Percentiles rank a stretch among this genome's conserved stretches.
Conservation (phyloP, 2,797 vertebrate genomes). For the Urocyon cinereoargenteus region DNA sequence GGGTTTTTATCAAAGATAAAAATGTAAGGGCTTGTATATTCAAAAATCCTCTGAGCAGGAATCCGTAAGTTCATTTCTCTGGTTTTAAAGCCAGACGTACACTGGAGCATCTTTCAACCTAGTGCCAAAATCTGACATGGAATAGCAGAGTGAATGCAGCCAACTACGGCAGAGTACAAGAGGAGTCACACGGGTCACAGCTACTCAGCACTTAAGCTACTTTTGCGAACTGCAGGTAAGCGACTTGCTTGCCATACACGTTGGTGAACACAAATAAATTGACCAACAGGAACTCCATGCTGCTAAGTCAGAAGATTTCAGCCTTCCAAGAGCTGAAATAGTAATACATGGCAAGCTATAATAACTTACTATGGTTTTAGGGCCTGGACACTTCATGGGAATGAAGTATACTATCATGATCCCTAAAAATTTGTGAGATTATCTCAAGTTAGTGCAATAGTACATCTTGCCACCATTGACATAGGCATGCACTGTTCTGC, state of each 20-base stretch:
- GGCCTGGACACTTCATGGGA: conserved; percentile 28
- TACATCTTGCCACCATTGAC: conserved; percentile 59
- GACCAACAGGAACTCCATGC: neutral
- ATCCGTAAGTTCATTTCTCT: conserved; percentile 47
- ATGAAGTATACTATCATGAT: neutral
- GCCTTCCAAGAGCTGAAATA: neutral
- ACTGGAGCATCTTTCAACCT: conserved; percentile 2
- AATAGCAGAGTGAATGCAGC: neutral
- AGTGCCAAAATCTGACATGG: conserved; percentile 1
- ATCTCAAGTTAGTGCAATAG: neutral
- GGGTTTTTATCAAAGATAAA: conserved; percentile 23
- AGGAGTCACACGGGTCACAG: neutral
- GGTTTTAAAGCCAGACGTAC: conserved; percentile 48
- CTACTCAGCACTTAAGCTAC: neutral
- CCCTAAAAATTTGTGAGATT: neutral
- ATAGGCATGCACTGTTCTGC: conserved; percentile 49
- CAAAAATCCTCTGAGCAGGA: neutral
- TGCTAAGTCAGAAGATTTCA: neutral
- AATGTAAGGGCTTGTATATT: neutral
- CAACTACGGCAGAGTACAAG: neutral
- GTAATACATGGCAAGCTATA: neutral
- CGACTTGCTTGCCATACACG: neutral
- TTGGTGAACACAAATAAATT: neutral
- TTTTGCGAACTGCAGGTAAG: neutral
- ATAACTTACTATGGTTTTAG: conserved; percentile 26